Conservation (phyloP, 2,797 vertebrate species). For the Odontamblyopus rebecca region DNA sequence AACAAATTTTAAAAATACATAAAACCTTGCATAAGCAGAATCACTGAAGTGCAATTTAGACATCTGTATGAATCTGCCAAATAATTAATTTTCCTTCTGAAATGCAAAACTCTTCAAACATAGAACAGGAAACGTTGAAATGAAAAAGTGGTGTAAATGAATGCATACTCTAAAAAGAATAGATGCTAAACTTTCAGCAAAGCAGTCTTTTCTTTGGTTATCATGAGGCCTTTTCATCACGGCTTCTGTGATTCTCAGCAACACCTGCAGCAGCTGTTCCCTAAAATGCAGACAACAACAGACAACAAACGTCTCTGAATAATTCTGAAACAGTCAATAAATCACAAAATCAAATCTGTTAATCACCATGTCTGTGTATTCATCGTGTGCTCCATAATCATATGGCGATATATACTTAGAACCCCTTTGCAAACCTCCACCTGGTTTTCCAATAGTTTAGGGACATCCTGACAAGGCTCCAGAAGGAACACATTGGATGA, state of each 20-base stretch:
- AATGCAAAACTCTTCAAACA: too few species aligned
- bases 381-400: conserved; percentile 98
- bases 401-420: conserved; percentile 92
- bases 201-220: conserved; percentile 86
- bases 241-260: conserved; percentile 94
- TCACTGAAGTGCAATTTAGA: background rate
- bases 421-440: conserved; percentile 94
- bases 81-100: too few species aligned
- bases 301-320: background rate
- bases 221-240: conserved; percentile 95
- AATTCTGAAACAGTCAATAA: background rate
- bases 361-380: conserved; percentile 92
- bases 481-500: conserved; percentile 94
- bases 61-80: too few species aligned
- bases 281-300: conserved; percentile 65
- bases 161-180: conserved; percentile 90
- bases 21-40: conserved; percentile 15
- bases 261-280: conserved; percentile 96
- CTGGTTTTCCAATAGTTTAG: conserved; percentile 92
- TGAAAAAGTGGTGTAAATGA: background rate
- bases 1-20: conserved; percentile 19
- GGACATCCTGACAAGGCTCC: conserved; percentile 92
- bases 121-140: background rate
- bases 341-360: background rate
- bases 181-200: conserved; percentile 92